phyloP scores from a whole-genome alignment of 1,140 invertebrate species.

The Chionoecetes opilio region DNA sequence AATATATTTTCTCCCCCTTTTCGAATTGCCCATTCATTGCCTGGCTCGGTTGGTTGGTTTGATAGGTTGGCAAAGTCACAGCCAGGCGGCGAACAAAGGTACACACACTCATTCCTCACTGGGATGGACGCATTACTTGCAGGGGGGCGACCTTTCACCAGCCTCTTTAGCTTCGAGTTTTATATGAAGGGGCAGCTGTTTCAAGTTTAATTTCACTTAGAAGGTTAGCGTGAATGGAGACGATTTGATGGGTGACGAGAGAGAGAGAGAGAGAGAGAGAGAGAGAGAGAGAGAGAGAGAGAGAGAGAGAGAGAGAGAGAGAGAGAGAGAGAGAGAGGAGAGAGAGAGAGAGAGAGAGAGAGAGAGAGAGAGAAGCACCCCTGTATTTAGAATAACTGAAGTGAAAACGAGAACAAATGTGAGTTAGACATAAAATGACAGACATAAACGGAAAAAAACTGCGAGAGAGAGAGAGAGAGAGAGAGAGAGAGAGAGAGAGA shows the following conservation, averaged over 20 bases:
- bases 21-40: background rate
- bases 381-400: no score
- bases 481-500: no score
- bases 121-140: background rate
- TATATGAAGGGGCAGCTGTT: background rate
- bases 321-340: constrained; percentile 25
- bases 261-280: constrained; percentile 16
- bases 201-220: no score
- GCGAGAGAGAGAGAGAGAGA: no score
- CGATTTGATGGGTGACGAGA: background rate
- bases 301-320: constrained; percentile 27
- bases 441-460: no score
- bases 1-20: background rate
- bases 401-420: no score
- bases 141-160: background rate
- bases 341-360: constrained; percentile 23
- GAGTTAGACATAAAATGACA: no score
- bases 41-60: background rate
- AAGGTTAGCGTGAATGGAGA: constrained; percentile 1
- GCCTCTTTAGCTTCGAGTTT: background rate
- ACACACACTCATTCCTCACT: background rate
- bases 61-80: background rate
- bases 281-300: constrained; percentile 27
- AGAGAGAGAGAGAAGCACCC: background rate
- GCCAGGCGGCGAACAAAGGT: background rate